Conservation (phyloP, 2,113 vertebrate genomes). For the Pleuronectes platessa region DNA sequence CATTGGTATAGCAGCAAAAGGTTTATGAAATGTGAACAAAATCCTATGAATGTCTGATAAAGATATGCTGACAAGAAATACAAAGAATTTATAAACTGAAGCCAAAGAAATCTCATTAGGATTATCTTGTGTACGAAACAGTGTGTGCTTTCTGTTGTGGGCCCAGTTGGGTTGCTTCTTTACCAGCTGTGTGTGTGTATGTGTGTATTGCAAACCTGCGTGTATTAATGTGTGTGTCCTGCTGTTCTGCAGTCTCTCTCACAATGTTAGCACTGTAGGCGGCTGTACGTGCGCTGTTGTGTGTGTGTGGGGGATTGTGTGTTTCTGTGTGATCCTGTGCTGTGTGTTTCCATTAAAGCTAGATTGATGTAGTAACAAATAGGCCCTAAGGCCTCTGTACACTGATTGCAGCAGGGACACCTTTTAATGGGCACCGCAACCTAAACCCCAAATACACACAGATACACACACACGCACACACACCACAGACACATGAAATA, state of each 20-base stretch:
- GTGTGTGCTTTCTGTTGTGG: constrained; percentile 25
- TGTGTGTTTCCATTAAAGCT: constrained; percentile 66
- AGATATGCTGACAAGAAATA: neutral
- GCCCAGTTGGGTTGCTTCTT: constrained; percentile 25
- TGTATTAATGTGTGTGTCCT: constrained; percentile 23
- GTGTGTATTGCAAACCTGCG: neutral
- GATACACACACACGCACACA: constrained; percentile 1
- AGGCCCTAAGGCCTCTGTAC: constrained; percentile 66
- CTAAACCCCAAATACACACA: neutral
- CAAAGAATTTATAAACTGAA: constrained; percentile 2
- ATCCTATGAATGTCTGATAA: neutral
- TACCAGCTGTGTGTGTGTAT: constrained; percentile 36
- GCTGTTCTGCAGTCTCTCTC: constrained; percentile 52
- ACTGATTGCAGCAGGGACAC: constrained; percentile 75
- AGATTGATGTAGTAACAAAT: constrained; percentile 73
- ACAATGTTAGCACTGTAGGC: constrained; percentile 58
- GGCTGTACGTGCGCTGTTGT: constrained; percentile 25
- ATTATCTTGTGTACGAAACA: constrained; percentile 30
- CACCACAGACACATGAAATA: constrained; percentile 3
- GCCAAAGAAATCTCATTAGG: constrained; percentile 32
- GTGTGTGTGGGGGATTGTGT: neutral
- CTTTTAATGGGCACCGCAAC: constrained; percentile 69
- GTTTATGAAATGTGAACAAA: neutral
- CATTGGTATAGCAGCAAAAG: neutral
- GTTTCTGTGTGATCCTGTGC: neutral